Evolutionary conservation across 1,140 invertebrate species (phyloP), one percentile per base, ranked within the genome.

Genomic region (Rhyacophila brunnea): DNA sequence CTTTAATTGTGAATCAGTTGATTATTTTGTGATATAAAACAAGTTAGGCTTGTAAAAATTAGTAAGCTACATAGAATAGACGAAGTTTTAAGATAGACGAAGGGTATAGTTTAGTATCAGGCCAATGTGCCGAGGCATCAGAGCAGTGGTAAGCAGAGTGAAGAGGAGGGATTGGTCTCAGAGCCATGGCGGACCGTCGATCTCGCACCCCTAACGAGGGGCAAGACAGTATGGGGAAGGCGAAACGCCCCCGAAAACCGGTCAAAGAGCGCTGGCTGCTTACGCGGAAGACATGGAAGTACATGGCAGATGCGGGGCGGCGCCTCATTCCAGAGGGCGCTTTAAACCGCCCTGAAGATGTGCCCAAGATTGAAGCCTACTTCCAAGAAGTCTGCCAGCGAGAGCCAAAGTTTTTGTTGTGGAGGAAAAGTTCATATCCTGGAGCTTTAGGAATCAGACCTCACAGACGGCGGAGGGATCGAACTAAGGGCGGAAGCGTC

Each of bases 281-380:
- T 15, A 92, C 91, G 4, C 78, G 91, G 19, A 93, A 93, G 74
- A 93, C 91, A 14, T 93, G 91, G 91, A 80, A 90, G 56, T 93
- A 93, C 70, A 94, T 94, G 91, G 84, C 90, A 0, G 91, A 93
- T 66, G 90, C 91, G 9, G 91, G 91, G n/a, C 83, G 89, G 38
- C 87, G 87, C 66, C 78, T 94, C 10, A 87, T 93, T 36, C 90
- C 91, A 0, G 91, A 93, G 46, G 86, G 86, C 1, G 81, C 80
- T 0, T 82, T 83, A 66, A 86, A 88, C 73, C 77, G 84, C 4
- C 67, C 80, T 1, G 89, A 91, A 67, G 89, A 91, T 67, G 80
- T 92, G 19, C 86, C 87, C 0, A 84, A 86, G 58, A 86, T 93
- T 45, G 90, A 93, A 69, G 85, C 88, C 11, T 88, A 92, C 67